Conservation (phyloP, 2,797 vertebrate species). For the Microctenopoma steveboyesi region DNA sequence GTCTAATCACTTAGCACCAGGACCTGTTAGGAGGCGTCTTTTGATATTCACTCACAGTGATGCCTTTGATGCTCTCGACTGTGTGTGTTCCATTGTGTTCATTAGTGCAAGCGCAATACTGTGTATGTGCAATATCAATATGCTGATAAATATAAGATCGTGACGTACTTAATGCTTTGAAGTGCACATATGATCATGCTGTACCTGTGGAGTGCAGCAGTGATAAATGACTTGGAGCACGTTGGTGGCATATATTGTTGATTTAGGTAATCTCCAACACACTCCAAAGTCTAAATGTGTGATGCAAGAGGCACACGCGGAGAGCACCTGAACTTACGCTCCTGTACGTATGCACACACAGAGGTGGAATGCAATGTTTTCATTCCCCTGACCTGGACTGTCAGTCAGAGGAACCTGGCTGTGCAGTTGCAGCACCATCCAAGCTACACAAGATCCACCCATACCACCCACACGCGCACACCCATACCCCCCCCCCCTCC, state of each 20-base stretch:
- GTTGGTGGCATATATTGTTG: conserved; percentile 46
- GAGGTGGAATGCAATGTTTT: conserved; percentile 68
- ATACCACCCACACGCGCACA: conserved; percentile 36
- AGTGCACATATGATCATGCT: conserved; percentile 3
- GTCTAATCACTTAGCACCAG: conserved; percentile 18
- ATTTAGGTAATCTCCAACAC: conserved; percentile 52
- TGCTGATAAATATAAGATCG: conserved; percentile 28
- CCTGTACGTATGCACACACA: conserved; percentile 13
- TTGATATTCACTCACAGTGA: conserved; percentile 47
- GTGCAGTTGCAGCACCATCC: conserved; percentile 41
- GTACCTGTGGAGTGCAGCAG: conserved; percentile 11
- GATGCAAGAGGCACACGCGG: conserved; percentile 13
- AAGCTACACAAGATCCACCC: conserved; percentile 60
- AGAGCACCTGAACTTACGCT: conserved; percentile 5
- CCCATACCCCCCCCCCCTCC: conserved; percentile 7
- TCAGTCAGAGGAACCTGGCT: conserved; percentile 64
- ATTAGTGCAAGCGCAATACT: conserved; percentile 29
- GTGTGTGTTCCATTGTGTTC: conserved; percentile 27
- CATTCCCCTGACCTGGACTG: conserved; percentile 55
- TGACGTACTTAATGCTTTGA: conserved; percentile 40
- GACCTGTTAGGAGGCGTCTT: conserved; percentile 47
- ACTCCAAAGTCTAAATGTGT: conserved; percentile 38
- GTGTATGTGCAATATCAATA: conserved; percentile 7
- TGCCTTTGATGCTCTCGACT: conserved; percentile 60
- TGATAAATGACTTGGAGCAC: conserved; percentile 39